Evolutionary conservation across 2,888 invertebrate genomes (phyloP).

Genomic region (Clivina fossor): DNA sequence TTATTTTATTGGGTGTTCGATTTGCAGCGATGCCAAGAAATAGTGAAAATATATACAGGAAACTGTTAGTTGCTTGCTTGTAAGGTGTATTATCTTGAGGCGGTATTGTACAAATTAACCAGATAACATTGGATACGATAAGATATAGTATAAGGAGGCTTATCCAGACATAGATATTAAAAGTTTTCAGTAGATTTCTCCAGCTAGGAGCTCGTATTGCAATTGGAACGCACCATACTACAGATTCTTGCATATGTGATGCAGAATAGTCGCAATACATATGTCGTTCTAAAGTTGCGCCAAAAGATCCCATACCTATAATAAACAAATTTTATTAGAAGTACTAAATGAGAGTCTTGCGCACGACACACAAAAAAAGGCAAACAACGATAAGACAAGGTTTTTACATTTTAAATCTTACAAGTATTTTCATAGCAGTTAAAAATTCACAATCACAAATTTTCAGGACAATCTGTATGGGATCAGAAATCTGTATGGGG

Average conservation of each 20-base stretch:
- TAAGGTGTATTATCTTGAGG: constrained; percentile 10
- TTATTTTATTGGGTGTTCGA: neutral
- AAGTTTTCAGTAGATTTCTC: constrained; percentile 55
- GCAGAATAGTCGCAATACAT: constrained; percentile 20
- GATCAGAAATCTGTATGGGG: no score
- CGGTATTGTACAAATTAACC: neutral
- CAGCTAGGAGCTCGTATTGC: constrained; percentile 7
- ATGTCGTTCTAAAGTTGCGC: constrained; percentile 3
- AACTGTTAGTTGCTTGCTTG: neutral
- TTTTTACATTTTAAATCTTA: no score
- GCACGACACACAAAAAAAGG: no score
- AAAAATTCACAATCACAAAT: no score
- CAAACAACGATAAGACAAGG: no score
- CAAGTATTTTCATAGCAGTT: no score
- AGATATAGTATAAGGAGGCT: constrained; percentile 50
- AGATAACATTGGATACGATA: neutral
- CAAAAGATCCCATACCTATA: constrained; percentile 17
- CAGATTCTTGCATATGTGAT: neutral
- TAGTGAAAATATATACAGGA: neutral
- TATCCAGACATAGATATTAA: constrained; percentile 54
- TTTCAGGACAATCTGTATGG: no score
- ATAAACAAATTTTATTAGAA: no score
- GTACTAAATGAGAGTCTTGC: no score
- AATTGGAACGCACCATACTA: constrained; percentile 17
- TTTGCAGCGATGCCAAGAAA: constrained; percentile 6